phyloP scores from a whole-genome alignment of 1,140 invertebrate genomes.

The Adoxophyes honmai region DNA sequence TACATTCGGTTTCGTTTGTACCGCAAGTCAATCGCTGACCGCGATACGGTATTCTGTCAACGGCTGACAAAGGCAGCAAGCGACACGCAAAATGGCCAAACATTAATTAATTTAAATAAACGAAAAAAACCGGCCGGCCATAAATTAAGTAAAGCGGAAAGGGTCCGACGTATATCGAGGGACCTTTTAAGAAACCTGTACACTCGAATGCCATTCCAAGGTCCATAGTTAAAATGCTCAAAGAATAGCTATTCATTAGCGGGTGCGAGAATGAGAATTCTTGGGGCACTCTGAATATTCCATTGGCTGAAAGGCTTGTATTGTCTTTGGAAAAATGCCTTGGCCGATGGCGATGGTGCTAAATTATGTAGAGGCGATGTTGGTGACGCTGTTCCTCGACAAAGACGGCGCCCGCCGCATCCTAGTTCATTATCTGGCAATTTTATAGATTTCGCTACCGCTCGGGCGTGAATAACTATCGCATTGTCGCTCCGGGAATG shows the following conservation, averaged over 20 bases:
- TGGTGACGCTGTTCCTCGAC: constrained; percentile 37
- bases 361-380: constrained; percentile 56
- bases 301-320: constrained; percentile 61
- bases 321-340: constrained; percentile 73
- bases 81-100: constrained; percentile 54
- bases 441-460: constrained; percentile 53
- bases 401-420: constrained; percentile 34
- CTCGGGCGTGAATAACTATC: constrained; percentile 32
- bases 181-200: constrained; percentile 74
- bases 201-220: constrained; percentile 70
- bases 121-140: constrained; percentile 56
- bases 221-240: constrained; percentile 75
- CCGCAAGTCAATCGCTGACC: constrained; percentile 13
- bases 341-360: constrained; percentile 47
- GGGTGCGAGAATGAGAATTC: constrained; percentile 75
- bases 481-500: neutral
- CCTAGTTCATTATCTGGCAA: constrained; percentile 61
- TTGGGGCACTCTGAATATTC: constrained; percentile 69
- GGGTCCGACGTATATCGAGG: constrained; percentile 63
- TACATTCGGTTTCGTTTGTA: constrained; percentile 33
- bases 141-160: constrained; percentile 72
- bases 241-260: constrained; percentile 77
- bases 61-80: neutral
- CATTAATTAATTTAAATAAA: constrained; percentile 71
- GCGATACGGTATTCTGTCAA: constrained; percentile 16